Evolutionary conservation across 2,888 invertebrate species (phyloP).

Genomic region (Callyntrura sp.): DNA sequence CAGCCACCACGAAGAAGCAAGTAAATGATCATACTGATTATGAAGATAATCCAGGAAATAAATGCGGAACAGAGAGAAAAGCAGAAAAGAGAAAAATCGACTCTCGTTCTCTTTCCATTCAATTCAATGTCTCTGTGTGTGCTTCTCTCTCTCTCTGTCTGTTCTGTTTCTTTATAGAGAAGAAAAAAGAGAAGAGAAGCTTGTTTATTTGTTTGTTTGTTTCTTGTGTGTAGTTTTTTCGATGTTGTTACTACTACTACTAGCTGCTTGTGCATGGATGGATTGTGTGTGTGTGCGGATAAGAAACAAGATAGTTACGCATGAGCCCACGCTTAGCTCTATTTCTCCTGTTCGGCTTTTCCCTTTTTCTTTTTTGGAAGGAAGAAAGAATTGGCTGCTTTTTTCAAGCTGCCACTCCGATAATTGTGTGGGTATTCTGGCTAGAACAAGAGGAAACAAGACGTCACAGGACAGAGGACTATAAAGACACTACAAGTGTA

Average conservation of each 20-base stretch:
- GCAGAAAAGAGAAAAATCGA: conserved; percentile 14
- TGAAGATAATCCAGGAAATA: conserved; percentile 73
- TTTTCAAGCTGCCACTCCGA: background rate
- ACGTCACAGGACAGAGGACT: conserved; percentile 6
- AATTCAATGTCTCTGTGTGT: too few relatives aligned
- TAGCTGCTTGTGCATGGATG: conserved; percentile 54
- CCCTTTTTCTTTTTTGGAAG: conserved; percentile 21
- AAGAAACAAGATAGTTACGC: conserved; percentile 69
- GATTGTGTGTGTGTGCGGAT: conserved; percentile 51
- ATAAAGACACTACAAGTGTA: background rate
- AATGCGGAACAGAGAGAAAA: conserved; percentile 70
- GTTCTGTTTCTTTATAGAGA: background rate
- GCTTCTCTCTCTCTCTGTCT: background rate
- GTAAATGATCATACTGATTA: conserved; percentile 43
- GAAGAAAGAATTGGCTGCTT: conserved; percentile 47
- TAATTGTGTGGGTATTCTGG: conserved; percentile 25
- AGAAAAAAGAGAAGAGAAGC: conserved; percentile 3
- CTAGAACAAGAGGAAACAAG: conserved; percentile 15
- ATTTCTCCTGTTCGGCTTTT: conserved; percentile 65
- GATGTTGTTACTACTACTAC: too few relatives aligned
- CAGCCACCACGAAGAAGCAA: conserved; percentile 39
- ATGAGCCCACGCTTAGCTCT: conserved; percentile 68
- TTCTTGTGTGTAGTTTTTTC: background rate
- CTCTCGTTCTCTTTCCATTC: background rate
- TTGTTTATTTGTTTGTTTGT: conserved; percentile 51